These are phyloP conservation scores for Vanessa cardui DNA, from an alignment of 2,888 invertebrate genomes.

Conservation along the genomic window DNA sequence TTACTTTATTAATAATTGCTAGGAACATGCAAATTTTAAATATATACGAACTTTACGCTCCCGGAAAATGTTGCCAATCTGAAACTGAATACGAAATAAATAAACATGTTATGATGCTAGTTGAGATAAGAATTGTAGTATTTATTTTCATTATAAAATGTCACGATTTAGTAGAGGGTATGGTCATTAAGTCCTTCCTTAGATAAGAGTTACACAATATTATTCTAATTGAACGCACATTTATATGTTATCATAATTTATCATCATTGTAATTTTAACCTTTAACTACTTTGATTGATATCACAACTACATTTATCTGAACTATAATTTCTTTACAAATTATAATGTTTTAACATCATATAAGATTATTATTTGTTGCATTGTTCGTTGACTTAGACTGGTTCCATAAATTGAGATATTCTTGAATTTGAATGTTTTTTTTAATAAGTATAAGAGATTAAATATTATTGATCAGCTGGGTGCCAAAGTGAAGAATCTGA, in stretches of 20 bases:
- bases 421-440: no score
- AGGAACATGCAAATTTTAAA: no score
- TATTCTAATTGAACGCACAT: neutral
- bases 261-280: no score
- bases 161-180: neutral
- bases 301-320: no score
- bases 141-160: neutral
- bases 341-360: neutral
- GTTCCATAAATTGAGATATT: no score
- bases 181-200: neutral
- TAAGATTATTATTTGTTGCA: no score
- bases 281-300: no score
- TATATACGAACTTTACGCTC: no score
- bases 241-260: neutral
- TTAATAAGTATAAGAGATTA: no score
- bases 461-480: conserved; percentile 56
- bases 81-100: neutral
- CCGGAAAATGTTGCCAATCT: no score
- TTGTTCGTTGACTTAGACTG: no score
- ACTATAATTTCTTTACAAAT: neutral
- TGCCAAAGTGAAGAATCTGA: conserved; percentile 85
- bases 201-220: neutral
- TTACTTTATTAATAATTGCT: no score
- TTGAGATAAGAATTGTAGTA: neutral
- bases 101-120: neutral